Base-by-base conservation (phyloP, 2,113 vertebrate species). In the Choloepus hoffmanni region DNA sequence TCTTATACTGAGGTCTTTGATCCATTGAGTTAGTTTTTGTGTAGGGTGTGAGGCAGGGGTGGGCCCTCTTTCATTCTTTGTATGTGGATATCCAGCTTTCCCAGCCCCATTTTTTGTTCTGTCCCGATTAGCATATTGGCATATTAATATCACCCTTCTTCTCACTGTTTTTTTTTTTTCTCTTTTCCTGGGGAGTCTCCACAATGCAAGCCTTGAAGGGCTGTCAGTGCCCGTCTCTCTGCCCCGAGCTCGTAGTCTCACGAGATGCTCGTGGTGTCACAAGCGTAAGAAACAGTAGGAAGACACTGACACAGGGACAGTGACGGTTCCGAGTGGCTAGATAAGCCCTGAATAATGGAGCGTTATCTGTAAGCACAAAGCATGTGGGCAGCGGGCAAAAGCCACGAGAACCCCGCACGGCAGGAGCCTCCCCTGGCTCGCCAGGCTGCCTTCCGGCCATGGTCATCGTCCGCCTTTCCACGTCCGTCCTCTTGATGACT, bases 401-500 rank as follows among this genome's bases (percentile, higher is more conserved):
- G 74, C 9, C 10, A 36, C 1, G 3, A 53, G 50, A 53, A 14
- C 30, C 79, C 55, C 50, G 2, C 9, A 23, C 14, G 53, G 43
- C 43, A 45, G 7, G 43, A 45, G 43, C 43, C 7, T 45, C 24
- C 78, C 68, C 7, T 40, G 65, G n/a, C 12, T 67, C 85, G 7
- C 90, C 89, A 85, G 55, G 85, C 65, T 95, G 70, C 77, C 81
- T 88, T 89, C 43, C 78, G 18, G 63, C 88, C 96, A 60, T 33
- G 74, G 0, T 63, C 79, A 26, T 43, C 55, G 10, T 45, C 83
- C 18, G 85, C 53, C 94, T 68, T 40, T 72, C 83, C 3, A 36
- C 43, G 84, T 96, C 95, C 95, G 72, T 95, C 88, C 85, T 97
- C 95, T 58, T n/a, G 58, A 10, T 79, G 70, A 55, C 95, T 94